phyloP scores from a whole-genome alignment of 1,140 invertebrate genomes.

The honey bee (Apis mellifera) region DNA sequence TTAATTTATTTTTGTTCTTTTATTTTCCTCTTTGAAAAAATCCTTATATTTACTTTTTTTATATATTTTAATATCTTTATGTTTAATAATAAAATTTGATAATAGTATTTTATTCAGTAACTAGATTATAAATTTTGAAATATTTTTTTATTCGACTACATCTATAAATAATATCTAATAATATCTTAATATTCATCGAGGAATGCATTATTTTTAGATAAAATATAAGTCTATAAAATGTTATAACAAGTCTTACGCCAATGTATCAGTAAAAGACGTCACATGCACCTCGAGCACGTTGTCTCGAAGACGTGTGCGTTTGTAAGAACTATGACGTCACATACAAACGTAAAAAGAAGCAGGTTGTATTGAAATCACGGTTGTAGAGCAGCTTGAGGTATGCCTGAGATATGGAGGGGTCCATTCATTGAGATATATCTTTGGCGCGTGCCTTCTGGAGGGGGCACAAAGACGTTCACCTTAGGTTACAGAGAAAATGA shows the following conservation, averaged over 20 bases:
- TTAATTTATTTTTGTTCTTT: background rate
- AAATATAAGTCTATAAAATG: background rate
- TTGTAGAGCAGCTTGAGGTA: slow-evolving; percentile 16
- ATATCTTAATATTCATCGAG: too few species aligned
- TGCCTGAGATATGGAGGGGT: slow-evolving; percentile 20
- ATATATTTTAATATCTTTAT: background rate
- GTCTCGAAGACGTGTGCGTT: slow-evolving; percentile 50
- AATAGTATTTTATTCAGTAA: too few species aligned
- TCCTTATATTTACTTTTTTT: background rate
- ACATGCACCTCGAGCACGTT: slow-evolving; percentile 45
- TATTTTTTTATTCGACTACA: too few species aligned
- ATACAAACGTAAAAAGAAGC: slow-evolving; percentile 51
- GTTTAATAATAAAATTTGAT: too few species aligned
- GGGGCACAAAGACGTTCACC: slow-evolving; percentile 55
- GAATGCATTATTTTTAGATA: too few species aligned
- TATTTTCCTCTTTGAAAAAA: background rate
- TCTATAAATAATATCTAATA: too few species aligned
- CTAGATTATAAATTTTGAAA: too few species aligned
- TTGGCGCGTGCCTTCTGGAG: slow-evolving; percentile 31
- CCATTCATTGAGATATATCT: slow-evolving; percentile 58
- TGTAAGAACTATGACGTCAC: slow-evolving; percentile 64
- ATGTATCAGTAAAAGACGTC: slow-evolving; percentile 34
- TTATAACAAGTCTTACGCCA: slow-evolving; percentile 12
- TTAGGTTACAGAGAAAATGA: slow-evolving; percentile 24
- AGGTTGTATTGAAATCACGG: slow-evolving; percentile 52